These are phyloP conservation scores for Hozukius guyotensis DNA, from an alignment of 2,797 vertebrate species.

Conservation along the genomic window DNA sequence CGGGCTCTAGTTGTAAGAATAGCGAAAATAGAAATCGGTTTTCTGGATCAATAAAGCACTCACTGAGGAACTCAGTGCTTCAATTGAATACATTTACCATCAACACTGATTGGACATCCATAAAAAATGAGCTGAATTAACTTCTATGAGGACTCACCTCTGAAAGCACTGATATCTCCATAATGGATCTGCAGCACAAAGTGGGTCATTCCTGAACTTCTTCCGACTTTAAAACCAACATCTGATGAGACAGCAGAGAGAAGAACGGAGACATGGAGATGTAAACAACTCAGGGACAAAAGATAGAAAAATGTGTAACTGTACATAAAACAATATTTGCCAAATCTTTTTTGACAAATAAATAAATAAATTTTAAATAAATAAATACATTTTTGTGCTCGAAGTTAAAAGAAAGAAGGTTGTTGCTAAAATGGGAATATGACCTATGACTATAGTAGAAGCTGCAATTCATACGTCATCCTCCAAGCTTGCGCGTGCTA, in stretches of 20 bases:
- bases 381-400: no score
- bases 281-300: not conserved
- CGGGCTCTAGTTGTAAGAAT: no score
- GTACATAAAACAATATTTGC: not conserved
- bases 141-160: constrained; percentile 79
- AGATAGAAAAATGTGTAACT: not conserved
- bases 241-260: constrained; percentile 72
- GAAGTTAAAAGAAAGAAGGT: no score
- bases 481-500: not conserved
- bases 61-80: no score
- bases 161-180: constrained; percentile 90
- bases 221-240: constrained; percentile 97
- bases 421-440: no score
- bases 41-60: no score
- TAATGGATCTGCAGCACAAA: constrained; percentile 98
- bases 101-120: not conserved
- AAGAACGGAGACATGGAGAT: not conserved
- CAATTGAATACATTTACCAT: no score
- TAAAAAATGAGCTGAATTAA: not conserved
- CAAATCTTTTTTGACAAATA: no score
- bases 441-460: no score
- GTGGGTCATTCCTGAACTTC: constrained; percentile 86
- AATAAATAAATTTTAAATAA: no score
- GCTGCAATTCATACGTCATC: no score
- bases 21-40: no score